Conservation (phyloP, 2,797 vertebrate genomes). For the Enteromius mattozi region DNA sequence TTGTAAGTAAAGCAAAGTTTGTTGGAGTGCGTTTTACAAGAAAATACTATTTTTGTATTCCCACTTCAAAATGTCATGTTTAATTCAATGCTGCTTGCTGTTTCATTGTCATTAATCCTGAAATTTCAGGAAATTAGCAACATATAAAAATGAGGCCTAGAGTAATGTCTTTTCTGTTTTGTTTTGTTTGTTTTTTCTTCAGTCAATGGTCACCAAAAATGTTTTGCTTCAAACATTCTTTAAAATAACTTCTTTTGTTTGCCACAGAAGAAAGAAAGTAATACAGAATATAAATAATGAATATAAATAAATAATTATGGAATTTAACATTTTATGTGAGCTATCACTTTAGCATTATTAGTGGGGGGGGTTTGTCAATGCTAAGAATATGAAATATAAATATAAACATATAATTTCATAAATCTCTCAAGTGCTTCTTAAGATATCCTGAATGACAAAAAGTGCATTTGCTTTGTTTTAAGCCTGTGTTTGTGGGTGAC, state of each 20-base stretch:
- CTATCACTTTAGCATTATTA: background rate
- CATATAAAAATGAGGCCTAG: background rate
- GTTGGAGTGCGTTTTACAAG: background rate
- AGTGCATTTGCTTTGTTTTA: background rate
- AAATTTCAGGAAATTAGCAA: background rate
- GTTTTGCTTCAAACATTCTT: background rate
- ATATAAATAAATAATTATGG: background rate
- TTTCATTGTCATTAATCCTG: background rate
- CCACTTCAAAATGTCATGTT: background rate
- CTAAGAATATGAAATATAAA: no score
- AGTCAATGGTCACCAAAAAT: background rate
- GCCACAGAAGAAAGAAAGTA: background rate
- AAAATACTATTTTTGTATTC: background rate
- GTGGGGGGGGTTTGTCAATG: background rate
- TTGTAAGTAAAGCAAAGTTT: background rate
- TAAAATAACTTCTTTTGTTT: background rate
- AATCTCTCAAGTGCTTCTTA: no score
- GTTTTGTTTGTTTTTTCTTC: background rate
- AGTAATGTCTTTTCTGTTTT: background rate
- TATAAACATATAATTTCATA: no score
- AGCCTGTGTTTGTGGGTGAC: background rate
- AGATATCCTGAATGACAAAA: no score
- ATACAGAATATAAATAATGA: background rate
- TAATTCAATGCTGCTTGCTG: background rate
- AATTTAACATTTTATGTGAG: background rate